Evolutionary conservation across 2,888 invertebrate species (phyloP), one percentile per base, ranked within the genome.

Genomic region (Mayetiola destructor): DNA sequence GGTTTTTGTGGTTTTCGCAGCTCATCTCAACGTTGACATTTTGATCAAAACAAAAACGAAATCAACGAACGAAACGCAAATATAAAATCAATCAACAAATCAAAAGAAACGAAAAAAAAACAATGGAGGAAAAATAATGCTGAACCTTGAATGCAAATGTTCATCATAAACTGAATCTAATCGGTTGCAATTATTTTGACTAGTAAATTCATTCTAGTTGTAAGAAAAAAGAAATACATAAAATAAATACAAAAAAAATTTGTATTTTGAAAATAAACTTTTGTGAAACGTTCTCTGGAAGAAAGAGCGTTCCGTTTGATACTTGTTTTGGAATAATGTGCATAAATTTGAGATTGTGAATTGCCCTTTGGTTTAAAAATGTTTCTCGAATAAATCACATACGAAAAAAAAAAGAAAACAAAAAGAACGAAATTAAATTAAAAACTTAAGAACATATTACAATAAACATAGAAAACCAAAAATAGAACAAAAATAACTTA

Each of bases 21-120:
- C 48, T 27, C n/a, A 48, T 48, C 48, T 48, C 48, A 48, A 20
- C 14, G 48, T 48, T 16, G 48, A 27, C 48, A n/a, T n/a, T n/a
- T n/a, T n/a, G 48, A 27, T 27, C n/a, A 8, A 23, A 14, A 27
- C n/a, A 27, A 48, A n/a, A 27, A 18, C 20, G 4, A 39, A 39
- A 39, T 39, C 16, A 3, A 48, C n/a, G 8, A 48, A 27, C 21
- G 12, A 40, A 21, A 12, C 12, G 40, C 21, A 21, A 21, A 21
- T 42, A 6, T 23, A 23, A 42, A 27, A n/a, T n/a, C 5, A 48
- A 48, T 39, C 3, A 18, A 39, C 6, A 48, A 27, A 48, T n/a
- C n/a, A n/a, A 23, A n/a, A 14, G n/a, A 40, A 40, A 40, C 8
- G 6, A 21, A 21, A 21, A 20, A 21, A 8, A 40, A 21, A 40